Base-by-base conservation (phyloP, 2,113 vertebrate species). In the Hippopotamus amphibius region DNA sequence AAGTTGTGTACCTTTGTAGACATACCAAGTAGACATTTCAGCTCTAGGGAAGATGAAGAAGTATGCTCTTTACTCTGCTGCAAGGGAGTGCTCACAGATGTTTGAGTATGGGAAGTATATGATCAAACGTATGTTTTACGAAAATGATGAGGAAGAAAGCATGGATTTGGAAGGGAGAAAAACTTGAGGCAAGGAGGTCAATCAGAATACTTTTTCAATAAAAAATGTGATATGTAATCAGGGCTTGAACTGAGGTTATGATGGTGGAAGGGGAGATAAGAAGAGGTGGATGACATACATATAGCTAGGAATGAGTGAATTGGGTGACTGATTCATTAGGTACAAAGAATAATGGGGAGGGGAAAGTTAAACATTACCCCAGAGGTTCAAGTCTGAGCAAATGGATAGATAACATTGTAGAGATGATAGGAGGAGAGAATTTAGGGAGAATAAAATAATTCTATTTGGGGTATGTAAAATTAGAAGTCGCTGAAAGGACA, bases 371-470 rank as follows among this genome's bases (percentile, higher is more conserved):
- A 87, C 12, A 76, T 77, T 79, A 94, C 33, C 55, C 17, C 17
- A 83, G 48, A 14, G 7, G 55, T 43, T 92, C 46, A 66, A 79
- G 50, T 4, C 15, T 87, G 26, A 65, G 55, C 28, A 95, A 63
- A 74, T n/a, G 30, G 84, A 79, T 83, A 50, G 87, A 94, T 55
- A 22, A 41, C 13, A 69, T 1, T 84, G 41, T 57, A 79, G 74
- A 92, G 43, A 86, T 55, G 48, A 55, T 26, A 88, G 65, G 26
- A 96, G 33, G 69, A 80, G 53, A 92, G 16, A 82, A 53, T 82
- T 65, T 76, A 55, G 28, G 41, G 74, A 92, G 28, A 88, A 89
- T 37, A 92, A 91, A 90, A 74, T 48, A 88, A 81, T 93, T 90
- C n/a, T 37, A 92, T 76, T 92, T 89, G 9, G 5, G 15, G 7